Evolutionary conservation across 2,797 vertebrate species (phyloP).

Genomic region (Nasua narica): DNA sequence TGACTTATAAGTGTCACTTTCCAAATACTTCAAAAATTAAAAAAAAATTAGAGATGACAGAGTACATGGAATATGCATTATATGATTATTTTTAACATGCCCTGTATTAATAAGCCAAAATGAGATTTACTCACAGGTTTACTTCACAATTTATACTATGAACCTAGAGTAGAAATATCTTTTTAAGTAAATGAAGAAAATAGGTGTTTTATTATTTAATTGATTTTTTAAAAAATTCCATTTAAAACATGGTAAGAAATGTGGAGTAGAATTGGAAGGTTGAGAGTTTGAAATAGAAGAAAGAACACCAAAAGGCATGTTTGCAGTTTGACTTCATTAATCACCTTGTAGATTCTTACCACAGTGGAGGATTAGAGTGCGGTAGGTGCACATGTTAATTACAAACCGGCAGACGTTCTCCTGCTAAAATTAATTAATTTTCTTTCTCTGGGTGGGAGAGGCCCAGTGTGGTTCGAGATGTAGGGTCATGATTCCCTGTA

Average conservation of each 20-base stretch:
- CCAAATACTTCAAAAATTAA: background rate
- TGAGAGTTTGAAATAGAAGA: background rate
- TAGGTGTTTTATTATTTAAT: background rate
- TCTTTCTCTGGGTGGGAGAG: conserved; percentile 68
- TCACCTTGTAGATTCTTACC: conserved; percentile 54
- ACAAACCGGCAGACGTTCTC: conserved; percentile 68
- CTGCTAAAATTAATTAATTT: conserved; percentile 79
- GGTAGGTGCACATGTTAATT: conserved; percentile 74
- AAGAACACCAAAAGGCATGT: background rate
- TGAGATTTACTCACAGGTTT: background rate
- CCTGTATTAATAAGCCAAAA: background rate
- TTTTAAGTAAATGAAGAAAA: conserved; percentile 11
- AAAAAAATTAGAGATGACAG: background rate
- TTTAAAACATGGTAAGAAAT: background rate
- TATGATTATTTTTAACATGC: background rate
- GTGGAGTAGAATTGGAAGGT: background rate
- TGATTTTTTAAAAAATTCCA: background rate
- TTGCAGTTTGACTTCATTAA: conserved; percentile 68
- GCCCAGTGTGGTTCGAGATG: conserved; percentile 64
- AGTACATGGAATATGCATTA: background rate
- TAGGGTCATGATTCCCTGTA: conserved; percentile 71
- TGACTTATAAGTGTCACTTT: background rate
- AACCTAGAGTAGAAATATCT: background rate
- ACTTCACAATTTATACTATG: background rate
- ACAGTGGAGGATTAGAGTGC: background rate